Conservation (phyloP, 92 coral and sea anemone species). For the Pocillopora grandis region DNA sequence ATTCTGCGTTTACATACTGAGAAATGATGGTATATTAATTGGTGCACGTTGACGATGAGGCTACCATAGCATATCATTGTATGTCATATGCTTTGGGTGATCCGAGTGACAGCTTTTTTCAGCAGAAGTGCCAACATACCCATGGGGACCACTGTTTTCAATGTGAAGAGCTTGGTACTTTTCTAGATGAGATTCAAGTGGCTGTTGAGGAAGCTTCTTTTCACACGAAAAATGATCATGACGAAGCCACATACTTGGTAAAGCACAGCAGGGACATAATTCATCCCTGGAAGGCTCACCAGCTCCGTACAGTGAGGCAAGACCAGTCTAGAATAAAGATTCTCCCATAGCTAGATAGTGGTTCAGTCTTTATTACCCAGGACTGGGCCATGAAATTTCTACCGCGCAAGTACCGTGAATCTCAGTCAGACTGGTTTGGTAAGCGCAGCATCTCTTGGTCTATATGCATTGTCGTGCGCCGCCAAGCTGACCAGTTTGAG, state of each 20-base stretch:
- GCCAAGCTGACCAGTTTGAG: constrained; percentile 13
- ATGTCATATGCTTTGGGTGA: constrained; percentile 54
- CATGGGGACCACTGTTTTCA: constrained; percentile 44
- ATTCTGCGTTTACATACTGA: background rate
- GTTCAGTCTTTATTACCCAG: constrained; percentile 28
- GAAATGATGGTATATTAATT: background rate
- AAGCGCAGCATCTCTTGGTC: background rate
- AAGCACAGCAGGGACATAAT: constrained; percentile 35
- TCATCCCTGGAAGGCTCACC: constrained; percentile 60
- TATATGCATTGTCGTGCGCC: constrained; percentile 22
- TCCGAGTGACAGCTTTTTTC: constrained; percentile 28
- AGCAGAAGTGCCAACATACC: constrained; percentile 25
- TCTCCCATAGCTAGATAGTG: constrained; percentile 24
- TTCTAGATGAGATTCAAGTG: constrained; percentile 26
- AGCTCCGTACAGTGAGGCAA: constrained; percentile 50
- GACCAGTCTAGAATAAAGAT: constrained; percentile 47
- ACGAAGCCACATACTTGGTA: constrained; percentile 31
- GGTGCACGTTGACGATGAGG: constrained; percentile 46
- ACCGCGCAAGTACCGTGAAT: constrained; percentile 53
- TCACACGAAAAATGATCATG: constrained; percentile 42
- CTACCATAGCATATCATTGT: constrained; percentile 52
- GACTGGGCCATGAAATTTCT: constrained; percentile 56
- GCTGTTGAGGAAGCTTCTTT: constrained; percentile 21
- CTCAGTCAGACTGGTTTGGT: constrained; percentile 40
- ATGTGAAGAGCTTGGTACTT: constrained; percentile 36